Conservation (phyloP, 2,888 invertebrate genomes). For the Idaea aversata region DNA sequence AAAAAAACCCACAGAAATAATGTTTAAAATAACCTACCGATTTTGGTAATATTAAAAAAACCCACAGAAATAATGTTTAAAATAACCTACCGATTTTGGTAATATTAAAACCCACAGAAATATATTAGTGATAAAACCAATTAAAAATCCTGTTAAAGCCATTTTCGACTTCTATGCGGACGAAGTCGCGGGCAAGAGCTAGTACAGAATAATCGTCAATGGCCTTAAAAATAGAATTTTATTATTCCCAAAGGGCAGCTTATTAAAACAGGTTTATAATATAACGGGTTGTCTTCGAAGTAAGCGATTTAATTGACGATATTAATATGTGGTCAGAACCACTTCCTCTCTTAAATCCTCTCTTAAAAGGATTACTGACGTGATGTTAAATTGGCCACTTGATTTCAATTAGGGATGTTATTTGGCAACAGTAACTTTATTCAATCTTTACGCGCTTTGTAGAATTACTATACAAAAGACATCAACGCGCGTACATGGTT, state of each 20-base stretch:
- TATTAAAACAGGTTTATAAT: background rate
- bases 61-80: too few species aligned
- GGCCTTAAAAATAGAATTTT: background rate
- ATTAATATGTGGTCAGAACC: conserved; percentile 55
- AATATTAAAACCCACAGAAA: too few species aligned
- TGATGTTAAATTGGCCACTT: conserved; percentile 1
- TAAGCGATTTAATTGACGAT: conserved; percentile 62
- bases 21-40: too few species aligned
- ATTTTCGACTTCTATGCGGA: too few species aligned
- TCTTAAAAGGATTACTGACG: conserved; percentile 27
- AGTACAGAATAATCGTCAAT: conserved; percentile 1
- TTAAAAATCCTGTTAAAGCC: too few species aligned
- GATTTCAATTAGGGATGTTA: background rate
- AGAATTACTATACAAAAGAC: background rate
- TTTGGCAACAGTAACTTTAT: background rate
- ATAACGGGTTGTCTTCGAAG: conserved; percentile 36
- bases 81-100: too few species aligned
- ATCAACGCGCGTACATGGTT: background rate
- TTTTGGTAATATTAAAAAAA: too few species aligned
- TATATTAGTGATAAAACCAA: too few species aligned
- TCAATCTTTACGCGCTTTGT: background rate
- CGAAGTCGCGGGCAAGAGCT: too few species aligned
- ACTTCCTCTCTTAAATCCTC: conserved; percentile 42
- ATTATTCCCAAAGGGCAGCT: background rate
- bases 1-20: too few species aligned